Evolutionary conservation across 2,113 vertebrate genomes (phyloP).

Genomic region (Mionectes macconnelli): DNA sequence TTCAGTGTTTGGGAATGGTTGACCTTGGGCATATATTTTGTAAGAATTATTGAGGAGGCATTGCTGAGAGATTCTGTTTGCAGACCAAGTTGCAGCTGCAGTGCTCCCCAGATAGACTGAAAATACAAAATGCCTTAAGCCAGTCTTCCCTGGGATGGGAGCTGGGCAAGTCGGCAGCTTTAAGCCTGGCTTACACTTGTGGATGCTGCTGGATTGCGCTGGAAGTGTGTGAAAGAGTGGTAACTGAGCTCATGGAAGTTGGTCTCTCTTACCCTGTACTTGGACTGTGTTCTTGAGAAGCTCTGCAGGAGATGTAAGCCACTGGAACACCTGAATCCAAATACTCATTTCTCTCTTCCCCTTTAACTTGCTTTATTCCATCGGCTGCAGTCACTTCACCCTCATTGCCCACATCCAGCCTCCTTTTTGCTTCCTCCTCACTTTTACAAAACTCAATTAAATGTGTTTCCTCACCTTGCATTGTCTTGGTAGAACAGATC

Average conservation of each 20-base stretch:
- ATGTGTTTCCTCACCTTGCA: neutral
- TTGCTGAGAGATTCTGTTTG: neutral
- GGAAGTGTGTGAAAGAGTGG: slow-evolving; percentile 78
- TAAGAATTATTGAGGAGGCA: neutral
- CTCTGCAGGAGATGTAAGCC: neutral
- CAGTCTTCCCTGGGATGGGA: neutral
- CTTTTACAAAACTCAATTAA: neutral
- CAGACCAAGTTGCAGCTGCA: neutral
- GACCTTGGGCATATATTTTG: neutral
- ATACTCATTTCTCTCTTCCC: neutral
- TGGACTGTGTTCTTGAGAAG: slow-evolving; percentile 39
- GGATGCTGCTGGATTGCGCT: slow-evolving; percentile 69
- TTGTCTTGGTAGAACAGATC: neutral
- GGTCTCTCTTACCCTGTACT: slow-evolving; percentile 84
- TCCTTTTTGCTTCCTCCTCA: neutral
- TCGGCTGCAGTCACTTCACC: neutral
- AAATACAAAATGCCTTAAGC: neutral
- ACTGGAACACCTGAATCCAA: neutral
- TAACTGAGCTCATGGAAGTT: slow-evolving; percentile 85
- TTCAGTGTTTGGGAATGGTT: neutral
- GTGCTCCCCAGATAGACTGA: neutral
- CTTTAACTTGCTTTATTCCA: neutral
- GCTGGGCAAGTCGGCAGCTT: neutral
- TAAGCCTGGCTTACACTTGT: slow-evolving; percentile 51
- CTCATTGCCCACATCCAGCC: rapidly evolving